Base-by-base conservation (phyloP, 2,888 invertebrate genomes). In the Willowsia nigromaculata region DNA sequence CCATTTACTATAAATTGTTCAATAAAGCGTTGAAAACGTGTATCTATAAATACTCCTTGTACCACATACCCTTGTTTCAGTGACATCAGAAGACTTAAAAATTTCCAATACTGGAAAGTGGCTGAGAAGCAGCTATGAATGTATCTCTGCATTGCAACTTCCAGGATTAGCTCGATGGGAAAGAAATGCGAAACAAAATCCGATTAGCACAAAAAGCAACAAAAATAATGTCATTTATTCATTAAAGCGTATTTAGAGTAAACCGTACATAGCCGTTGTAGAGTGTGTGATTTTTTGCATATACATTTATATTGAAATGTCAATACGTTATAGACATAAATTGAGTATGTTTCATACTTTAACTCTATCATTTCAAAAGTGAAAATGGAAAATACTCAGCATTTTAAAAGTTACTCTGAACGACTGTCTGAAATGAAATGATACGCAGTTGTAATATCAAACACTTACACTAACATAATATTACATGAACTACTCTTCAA, bases 21-120 rank as follows among this genome's bases (percentile, higher is more conserved):
- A 89, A 89, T 85, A 89, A 89, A 89, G 59, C 84, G 88, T 76
- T 83, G 37, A 88, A 88, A 83, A 56, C 88, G 83, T 87, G 87
- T 87, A 86, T 80, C 59, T 37, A 62, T 65, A 78, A 30, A 56
- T n/a, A 74, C n/a, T 59, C 27, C 22, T 59, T 59, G 59, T 59
- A 59, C 25, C n/a, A n/a, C n/a, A n/a, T n/a, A n/a, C n/a, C n/a
- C n/a, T n/a, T n/a, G n/a, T n/a, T n/a, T n/a, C n/a, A n/a, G n/a
- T n/a, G n/a, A n/a, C n/a, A n/a, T n/a, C n/a, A n/a, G n/a, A n/a
- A n/a, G n/a, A n/a, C n/a, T n/a, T n/a, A n/a, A n/a, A n/a, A n/a
- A n/a, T n/a, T n/a, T n/a, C n/a, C n/a, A n/a, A n/a, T n/a, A n/a
- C n/a, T n/a, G n/a, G n/a, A n/a, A n/a, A n/a, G n/a, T n/a, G n/a